Base-by-base conservation (phyloP, 2,113 vertebrate genomes). In the Gymnorhina tibicen region DNA sequence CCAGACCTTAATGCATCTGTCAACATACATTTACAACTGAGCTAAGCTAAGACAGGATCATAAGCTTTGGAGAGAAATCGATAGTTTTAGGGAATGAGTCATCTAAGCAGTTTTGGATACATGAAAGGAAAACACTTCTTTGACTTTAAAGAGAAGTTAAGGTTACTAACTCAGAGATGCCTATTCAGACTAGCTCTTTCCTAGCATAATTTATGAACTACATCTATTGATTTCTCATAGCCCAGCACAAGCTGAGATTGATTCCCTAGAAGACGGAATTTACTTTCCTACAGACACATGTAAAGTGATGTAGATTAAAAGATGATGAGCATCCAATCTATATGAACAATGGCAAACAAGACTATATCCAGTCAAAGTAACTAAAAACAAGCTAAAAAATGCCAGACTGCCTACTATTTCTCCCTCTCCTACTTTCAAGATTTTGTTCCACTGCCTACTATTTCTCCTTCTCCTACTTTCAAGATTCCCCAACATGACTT, bases 1-100 rank as follows among this genome's bases (percentile, higher is more conserved):
- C 67, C 77, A 94, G 86, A 81, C 84, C 86, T 95, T 84, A 87
- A 89, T 77, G 87, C 89, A 97, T 89, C 96, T 93, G 89, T 94
- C 95, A 96, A 85, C 77, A 50, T 33, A 70, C 56, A 70, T 91
- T 92, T 87, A 89, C 91, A 93, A 91, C 52, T 49, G 64, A 89
- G 62, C 64, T 93, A 52, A 91, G 64, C 60, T 49, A 84, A 95
- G 76, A 56, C 78, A 68, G 50, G 35, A 81, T 73, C 72, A 80
- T 16, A 74, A 47, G 35, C 55, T 91, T 72, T 85, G 84, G 52
- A 95, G 44, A 91, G 68, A 87, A 90, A 92, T 42, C 13, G 28
- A 28, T 70, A 67, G 30, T 81, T 96, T 91, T 85, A 72, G 69
- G 44, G 86, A 92, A 92, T 77, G 68, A 93, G 50, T 87, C 88